These are phyloP conservation scores for Acestrorhynchus altus DNA, from an alignment of 2,797 vertebrate species.

Conservation along the genomic window DNA sequence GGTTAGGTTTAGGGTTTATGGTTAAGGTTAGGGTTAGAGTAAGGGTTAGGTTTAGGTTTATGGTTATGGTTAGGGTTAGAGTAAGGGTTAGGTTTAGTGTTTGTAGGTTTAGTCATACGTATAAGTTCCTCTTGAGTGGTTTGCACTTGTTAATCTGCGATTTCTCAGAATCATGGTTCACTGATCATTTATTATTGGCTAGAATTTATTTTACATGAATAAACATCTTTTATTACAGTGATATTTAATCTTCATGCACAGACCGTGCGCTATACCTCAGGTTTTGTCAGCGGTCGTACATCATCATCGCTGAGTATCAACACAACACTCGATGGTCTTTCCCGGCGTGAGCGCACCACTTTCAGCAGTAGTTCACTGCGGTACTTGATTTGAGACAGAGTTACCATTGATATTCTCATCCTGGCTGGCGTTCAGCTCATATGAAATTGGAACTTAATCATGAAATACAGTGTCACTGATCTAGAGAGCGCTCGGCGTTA, in stretches of 20 bases:
- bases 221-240: no score
- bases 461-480: constrained; percentile 39
- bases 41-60: no score
- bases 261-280: not conserved
- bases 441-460: constrained; percentile 39
- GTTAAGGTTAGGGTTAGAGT: no score
- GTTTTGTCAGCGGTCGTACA: not conserved
- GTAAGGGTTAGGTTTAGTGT: no score
- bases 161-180: no score
- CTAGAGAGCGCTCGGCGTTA: constrained; percentile 19
- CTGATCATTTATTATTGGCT: no score
- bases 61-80: no score
- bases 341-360: not conserved
- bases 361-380: not conserved
- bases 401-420: constrained; percentile 33
- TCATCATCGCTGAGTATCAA: not conserved
- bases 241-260: not conserved
- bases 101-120: no score
- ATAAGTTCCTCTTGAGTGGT: no score
- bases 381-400: not conserved
- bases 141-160: no score
- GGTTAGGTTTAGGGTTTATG: no score
- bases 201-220: no score
- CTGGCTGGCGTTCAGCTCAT: constrained; percentile 17
- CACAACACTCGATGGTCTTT: not conserved